phyloP scores from a whole-genome alignment of 1,140 invertebrate species.

The Nasonia giraulti region DNA sequence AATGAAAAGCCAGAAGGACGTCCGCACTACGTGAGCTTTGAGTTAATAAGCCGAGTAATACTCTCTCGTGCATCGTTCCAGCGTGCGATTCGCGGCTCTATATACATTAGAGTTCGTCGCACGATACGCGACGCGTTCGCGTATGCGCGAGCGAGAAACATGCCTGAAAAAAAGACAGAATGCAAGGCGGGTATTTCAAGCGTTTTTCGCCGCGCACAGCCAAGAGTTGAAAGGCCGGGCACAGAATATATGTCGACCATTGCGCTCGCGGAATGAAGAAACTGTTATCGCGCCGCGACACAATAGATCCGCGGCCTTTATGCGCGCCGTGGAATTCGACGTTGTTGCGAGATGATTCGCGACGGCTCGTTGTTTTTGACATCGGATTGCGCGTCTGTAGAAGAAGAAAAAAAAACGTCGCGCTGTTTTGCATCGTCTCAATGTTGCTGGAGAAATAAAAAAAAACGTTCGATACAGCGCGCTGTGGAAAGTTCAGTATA shows the following conservation, averaged over 20 bases:
- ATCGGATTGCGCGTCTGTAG: too few species aligned
- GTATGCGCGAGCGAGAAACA: too few species aligned
- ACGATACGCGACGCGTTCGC: neutral
- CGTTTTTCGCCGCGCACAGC: neutral
- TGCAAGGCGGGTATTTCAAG: neutral
- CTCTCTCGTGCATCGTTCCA: slow-evolving; percentile 53
- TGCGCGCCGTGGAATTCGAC: neutral
- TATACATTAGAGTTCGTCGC: neutral
- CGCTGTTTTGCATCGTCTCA: too few species aligned
- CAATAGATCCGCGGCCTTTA: neutral
- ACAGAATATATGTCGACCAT: slow-evolving; percentile 34
- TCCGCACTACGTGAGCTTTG: slow-evolving; percentile 26
- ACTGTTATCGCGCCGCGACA: slow-evolving; percentile 6
- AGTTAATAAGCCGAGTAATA: slow-evolving; percentile 42
- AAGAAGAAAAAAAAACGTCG: too few species aligned
- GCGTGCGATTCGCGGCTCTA: slow-evolving; percentile 3
- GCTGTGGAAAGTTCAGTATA: too few species aligned
- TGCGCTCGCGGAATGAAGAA: slow-evolving; percentile 19
- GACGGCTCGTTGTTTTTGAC: neutral
- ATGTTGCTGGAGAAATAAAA: neutral
- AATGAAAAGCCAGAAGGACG: slow-evolving; percentile 33
- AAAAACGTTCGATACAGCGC: neutral
- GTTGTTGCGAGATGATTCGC: too few species aligned
- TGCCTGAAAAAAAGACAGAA: too few species aligned
- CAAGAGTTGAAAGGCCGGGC: slow-evolving; percentile 26